Evolutionary conservation across 2,113 vertebrate species (phyloP), one percentile per base, ranked within the genome.

Genomic region (Vanacampus margaritifer): DNA sequence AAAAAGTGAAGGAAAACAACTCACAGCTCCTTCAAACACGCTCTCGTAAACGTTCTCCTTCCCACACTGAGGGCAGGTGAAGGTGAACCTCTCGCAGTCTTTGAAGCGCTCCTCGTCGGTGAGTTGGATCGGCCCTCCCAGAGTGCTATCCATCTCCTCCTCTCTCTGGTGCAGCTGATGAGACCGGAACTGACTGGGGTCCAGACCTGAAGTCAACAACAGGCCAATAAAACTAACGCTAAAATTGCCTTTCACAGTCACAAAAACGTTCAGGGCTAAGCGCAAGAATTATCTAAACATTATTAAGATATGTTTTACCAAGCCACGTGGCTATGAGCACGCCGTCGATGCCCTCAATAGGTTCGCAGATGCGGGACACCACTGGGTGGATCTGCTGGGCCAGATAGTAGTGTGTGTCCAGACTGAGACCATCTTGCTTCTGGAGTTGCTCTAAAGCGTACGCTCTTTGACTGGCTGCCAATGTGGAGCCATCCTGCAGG

Each of bases 311-410:
- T 53, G 57, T 54, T 85, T 73, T 63, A 93, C 92, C 92, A 14
- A 93, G 84, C 97, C 97, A 99, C 0, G 93, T 89, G 74, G 97
- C 97, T 84, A 99, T 94, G 79, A 99, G 95, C 36, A 94, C 89
- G 48, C 91, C 84, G 69, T 99, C 96, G 62, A 98, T 95, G 82
- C 97, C 97, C 36, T 98, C 96, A 67, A 99, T 98, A 63, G 97
- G 97, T 37, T 98, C 95, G 81, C 97, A 99, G 81, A 99, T 98
- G 53, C 97, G 92, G 85, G 94, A 92, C 87, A 99, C 96, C 39
- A 99, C 97, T 4, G 97, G 97, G 83, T 98, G 96, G 70, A 99
- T 83, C 86, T 99, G 97, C 85, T 98, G 96, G 63, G 95, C 94
- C 77, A 99, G 92, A 88, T 99, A 99, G 88, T 98, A 99, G 75